phyloP scores from a whole-genome alignment of 2,797 vertebrate species.

The Syngnathus rostellatus region DNA sequence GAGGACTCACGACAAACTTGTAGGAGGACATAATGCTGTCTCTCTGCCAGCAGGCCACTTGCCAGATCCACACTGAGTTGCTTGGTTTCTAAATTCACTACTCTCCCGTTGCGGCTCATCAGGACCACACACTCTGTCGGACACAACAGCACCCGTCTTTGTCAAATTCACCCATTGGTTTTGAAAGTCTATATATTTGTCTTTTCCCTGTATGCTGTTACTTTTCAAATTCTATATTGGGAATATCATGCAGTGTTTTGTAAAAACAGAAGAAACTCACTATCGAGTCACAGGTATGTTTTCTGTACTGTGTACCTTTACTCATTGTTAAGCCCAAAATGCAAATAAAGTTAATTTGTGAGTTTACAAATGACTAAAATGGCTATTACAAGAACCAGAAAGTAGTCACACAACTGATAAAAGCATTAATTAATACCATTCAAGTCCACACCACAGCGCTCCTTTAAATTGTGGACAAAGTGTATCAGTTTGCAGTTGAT shows the following conservation, averaged over 20 bases:
- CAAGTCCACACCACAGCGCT: slow-evolving; percentile 49
- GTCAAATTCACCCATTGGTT: neutral
- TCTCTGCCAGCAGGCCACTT: slow-evolving; percentile 53
- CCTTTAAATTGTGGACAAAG: slow-evolving; percentile 62
- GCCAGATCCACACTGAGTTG: slow-evolving; percentile 45
- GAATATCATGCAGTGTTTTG: neutral
- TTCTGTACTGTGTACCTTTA: neutral
- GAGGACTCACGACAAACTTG: slow-evolving; percentile 54
- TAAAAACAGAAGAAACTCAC: neutral
- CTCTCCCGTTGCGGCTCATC: slow-evolving; percentile 53
- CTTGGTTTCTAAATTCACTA: slow-evolving; percentile 52
- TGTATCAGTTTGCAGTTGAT: slow-evolving; percentile 63
- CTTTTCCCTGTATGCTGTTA: neutral
- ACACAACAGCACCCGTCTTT: neutral
- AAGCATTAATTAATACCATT: slow-evolving; percentile 42
- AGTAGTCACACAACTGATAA: neutral
- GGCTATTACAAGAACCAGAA: neutral
- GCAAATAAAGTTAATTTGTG: neutral
- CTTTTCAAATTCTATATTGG: neutral
- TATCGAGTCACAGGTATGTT: neutral
- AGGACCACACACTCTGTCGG: slow-evolving; percentile 58
- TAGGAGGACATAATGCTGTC: slow-evolving; percentile 56
- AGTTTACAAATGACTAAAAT: neutral
- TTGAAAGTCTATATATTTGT: neutral
- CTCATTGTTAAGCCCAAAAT: neutral